A percentile compares a stretch with the other conserved stretches of the same genome.
phyloP scores from a whole-genome alignment of 2,888 invertebrate species.

The Omphaloscelis lunosa region DNA sequence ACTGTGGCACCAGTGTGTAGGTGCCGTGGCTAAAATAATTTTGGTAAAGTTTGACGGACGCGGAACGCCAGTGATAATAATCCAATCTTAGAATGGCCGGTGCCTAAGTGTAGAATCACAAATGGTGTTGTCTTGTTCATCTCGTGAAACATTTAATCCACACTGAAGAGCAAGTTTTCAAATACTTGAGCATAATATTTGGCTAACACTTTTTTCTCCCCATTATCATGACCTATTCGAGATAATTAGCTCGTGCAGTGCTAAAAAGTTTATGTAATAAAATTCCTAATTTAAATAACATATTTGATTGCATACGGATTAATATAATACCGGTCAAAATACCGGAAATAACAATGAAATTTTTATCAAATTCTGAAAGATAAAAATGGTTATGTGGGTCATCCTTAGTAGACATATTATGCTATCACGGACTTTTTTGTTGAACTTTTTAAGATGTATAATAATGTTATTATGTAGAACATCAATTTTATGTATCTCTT shows the following conservation, averaged over 20 bases:
- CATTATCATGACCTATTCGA: neutral
- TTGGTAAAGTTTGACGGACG: neutral
- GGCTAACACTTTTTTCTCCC: neutral
- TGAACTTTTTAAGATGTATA: too few species aligned
- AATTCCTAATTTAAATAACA: too few species aligned
- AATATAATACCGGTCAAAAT: too few species aligned
- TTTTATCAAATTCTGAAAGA: too few species aligned
- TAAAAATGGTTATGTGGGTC: too few species aligned
- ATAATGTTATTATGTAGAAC: too few species aligned
- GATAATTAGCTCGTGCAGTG: neutral
- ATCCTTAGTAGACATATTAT: too few species aligned
- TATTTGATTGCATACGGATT: too few species aligned
- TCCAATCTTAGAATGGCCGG: neutral
- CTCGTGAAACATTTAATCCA: neutral
- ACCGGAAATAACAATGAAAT: too few species aligned
- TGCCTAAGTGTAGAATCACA: neutral
- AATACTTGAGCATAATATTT: neutral
- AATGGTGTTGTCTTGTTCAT: neutral
- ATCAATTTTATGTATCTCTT: too few species aligned
- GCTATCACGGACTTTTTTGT: too few species aligned
- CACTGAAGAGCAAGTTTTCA: neutral
- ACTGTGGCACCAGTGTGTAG: neutral
- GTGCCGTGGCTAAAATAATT: neutral
- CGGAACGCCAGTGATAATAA: neutral
- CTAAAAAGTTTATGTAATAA: neutral